Base-by-base conservation (phyloP, 2,113 vertebrate genomes). In the Sorex fumeus region DNA sequence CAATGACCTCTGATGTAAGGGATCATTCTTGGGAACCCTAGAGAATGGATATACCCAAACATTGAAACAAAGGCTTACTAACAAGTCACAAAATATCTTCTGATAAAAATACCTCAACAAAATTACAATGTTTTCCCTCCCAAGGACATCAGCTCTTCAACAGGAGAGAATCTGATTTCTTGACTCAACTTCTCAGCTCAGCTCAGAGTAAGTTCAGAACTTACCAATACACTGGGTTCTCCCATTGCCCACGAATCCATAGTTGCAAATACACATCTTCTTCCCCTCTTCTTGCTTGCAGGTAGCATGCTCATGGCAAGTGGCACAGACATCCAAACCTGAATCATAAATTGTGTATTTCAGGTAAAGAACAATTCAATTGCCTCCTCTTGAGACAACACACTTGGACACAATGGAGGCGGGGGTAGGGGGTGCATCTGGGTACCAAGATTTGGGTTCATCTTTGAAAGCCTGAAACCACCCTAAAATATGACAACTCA, bases 181-280 rank as follows among this genome's bases (percentile, higher is more conserved):
- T 69, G 60, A n/a, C 74, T 83, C 15, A 12, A 36, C 10, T 69
- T 45, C 70, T 69, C 62, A 67, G 12, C 18, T 45, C 50, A 23
- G 43, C n/a, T 27, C 81, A 40, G 6, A 10, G 13, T 12, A n/a
- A 53, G 53, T 19, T 53, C 36, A 75, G 23, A 62, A 95, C 98
- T 93, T 95, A 99, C 99, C 99, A 96, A 98, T 95, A 96, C 99
- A 99, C 27, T 97, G 96, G 0, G 97, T 99, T 93, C 98, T 98
- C 79, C 99, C 99, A 10, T 99, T 99, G 91, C 99, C 99, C 74
- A 98, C 97, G 96, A 99, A 99, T 80, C 99, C 99, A 4, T 99
- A 99, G 95, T 98, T 99, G 97, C 99, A 99, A 94, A 98, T 98
- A 70, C 99, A 99, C 79, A 98, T 96, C 84, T 98, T 98, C 32